Evolutionary conservation across 2,797 vertebrate species (phyloP).

Genomic region (Sebastes steindachneri): DNA sequence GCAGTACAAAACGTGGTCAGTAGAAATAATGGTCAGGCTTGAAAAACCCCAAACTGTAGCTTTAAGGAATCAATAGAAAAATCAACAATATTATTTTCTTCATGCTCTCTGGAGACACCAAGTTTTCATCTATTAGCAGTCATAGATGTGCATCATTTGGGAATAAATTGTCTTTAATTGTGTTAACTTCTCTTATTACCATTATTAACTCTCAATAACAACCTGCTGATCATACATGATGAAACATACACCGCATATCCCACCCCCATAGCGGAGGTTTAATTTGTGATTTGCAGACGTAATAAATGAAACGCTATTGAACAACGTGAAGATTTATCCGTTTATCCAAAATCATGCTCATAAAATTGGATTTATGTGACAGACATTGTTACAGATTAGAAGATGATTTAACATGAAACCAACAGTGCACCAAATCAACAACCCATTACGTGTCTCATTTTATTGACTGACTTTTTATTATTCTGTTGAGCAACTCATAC

Average conservation of each 20-base stretch:
- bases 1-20: not conserved
- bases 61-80: not conserved
- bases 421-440: not conserved
- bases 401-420: not conserved
- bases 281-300: not conserved
- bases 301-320: not conserved
- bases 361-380: not conserved
- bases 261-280: not conserved
- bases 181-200: not conserved
- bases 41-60: not conserved
- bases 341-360: not conserved
- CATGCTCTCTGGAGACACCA: not conserved
- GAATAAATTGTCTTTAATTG: not conserved
- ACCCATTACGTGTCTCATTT: not conserved
- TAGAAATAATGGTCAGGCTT: not conserved
- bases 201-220: not conserved
- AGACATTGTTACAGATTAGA: not conserved
- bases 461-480: not conserved
- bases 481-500: not conserved
- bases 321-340: not conserved
- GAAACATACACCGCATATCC: not conserved
- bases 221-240: not conserved
- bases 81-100: not conserved
- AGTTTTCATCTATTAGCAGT: not conserved
- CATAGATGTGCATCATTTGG: not conserved